Conservation (phyloP, 2,888 invertebrate species). For the Gerris lacustris region DNA sequence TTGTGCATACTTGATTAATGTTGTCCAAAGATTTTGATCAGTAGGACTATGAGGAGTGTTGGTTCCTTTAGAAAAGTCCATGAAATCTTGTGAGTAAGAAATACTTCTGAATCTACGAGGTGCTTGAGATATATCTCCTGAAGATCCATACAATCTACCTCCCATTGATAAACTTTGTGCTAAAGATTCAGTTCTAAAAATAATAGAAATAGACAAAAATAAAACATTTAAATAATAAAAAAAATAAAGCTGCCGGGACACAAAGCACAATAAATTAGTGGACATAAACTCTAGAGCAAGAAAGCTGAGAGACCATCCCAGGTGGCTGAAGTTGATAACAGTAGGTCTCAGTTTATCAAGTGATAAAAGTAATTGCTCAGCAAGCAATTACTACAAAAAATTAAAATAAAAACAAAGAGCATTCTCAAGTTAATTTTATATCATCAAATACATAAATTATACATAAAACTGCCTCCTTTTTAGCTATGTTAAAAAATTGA, state of each 20-base stretch:
- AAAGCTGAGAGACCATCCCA: no score
- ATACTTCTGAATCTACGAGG: slow-evolving; percentile 32
- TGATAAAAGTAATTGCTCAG: no score
- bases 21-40: slow-evolving; percentile 21
- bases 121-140: slow-evolving; percentile 32
- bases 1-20: slow-evolving; percentile 21
- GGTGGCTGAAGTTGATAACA: no score
- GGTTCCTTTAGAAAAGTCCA: slow-evolving; percentile 29
- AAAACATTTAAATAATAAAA: no score
- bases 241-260: no score
- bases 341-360: no score
- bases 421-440: no score
- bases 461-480: no score
- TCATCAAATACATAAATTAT: no score
- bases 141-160: slow-evolving; percentile 38
- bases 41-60: slow-evolving; percentile 27
- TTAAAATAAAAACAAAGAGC: no score
- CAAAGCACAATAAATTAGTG: slow-evolving; percentile 10
- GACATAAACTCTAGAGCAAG: not conserved
- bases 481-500: no score
- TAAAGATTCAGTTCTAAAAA: slow-evolving; percentile 40
- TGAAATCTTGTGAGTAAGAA: slow-evolving; percentile 32
- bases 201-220: not conserved
- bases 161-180: slow-evolving; percentile 44
- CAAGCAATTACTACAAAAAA: no score